phyloP scores from a whole-genome alignment of 2,888 invertebrate species.

The Priocnemis perturbator region DNA sequence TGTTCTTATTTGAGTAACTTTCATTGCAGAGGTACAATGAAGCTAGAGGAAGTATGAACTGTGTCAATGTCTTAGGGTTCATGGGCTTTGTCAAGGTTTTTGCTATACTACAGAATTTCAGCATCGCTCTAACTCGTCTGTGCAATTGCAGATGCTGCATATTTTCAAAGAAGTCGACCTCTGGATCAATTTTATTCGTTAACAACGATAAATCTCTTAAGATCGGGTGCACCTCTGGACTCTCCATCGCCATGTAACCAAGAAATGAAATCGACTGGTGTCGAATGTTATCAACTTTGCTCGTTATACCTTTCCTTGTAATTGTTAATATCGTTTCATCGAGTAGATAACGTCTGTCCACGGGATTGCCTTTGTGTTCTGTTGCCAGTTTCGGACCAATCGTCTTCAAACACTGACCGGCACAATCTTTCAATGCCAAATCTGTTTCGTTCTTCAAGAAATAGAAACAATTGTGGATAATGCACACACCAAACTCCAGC shows the following conservation, averaged over 20 bases:
- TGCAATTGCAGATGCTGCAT: constrained; percentile 92
- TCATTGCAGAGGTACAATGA: constrained; percentile 88
- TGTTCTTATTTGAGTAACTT: constrained; percentile 85
- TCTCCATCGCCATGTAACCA: constrained; percentile 85
- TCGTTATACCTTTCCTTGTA: constrained; percentile 84
- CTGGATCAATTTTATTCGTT: constrained; percentile 83
- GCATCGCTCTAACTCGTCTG: constrained; percentile 88
- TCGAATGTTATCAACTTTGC: constrained; percentile 83
- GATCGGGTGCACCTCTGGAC: constrained; percentile 83
- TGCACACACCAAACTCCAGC: constrained; percentile 82
- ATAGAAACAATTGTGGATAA: constrained; percentile 89
- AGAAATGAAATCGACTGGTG: constrained; percentile 88
- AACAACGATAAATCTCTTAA: constrained; percentile 83
- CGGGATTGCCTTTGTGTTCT: constrained; percentile 76
- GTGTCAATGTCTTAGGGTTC: constrained; percentile 84
- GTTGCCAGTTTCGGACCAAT: constrained; percentile 82
- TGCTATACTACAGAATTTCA: constrained; percentile 83
- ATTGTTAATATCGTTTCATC: constrained; percentile 85
- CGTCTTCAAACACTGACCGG: constrained; percentile 84
- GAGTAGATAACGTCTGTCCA: constrained; percentile 82
- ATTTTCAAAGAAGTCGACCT: constrained; percentile 97
- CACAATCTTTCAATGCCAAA: constrained; percentile 87
- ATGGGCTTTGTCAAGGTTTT: constrained; percentile 80
- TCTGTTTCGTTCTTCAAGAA: constrained; percentile 88
- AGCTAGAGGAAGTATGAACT: constrained; percentile 90